These are phyloP conservation scores for Myiagra hebetior DNA, from an alignment of 2,113 vertebrate species.

Conservation along the genomic window DNA sequence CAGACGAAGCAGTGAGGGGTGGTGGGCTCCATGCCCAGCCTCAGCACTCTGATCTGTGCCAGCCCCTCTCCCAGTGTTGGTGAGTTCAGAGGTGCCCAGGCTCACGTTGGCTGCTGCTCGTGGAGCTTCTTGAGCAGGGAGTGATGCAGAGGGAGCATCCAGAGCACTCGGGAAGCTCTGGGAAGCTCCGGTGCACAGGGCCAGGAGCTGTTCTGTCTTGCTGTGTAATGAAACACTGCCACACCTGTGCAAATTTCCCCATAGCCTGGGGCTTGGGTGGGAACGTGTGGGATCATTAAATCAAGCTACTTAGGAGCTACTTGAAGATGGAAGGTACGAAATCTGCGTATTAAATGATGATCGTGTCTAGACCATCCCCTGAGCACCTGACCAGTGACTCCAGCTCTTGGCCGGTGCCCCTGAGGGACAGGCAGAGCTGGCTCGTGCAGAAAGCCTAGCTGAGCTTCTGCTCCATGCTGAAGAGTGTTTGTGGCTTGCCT, in stretches of 20 bases:
- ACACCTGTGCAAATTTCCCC: not conserved
- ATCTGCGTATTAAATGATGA: not conserved
- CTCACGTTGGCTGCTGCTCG: rapidly evolving
- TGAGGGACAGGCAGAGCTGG: not conserved
- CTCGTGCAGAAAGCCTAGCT: not conserved
- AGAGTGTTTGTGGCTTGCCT: not conserved
- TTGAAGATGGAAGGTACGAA: not conserved
- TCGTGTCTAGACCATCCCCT: not conserved
- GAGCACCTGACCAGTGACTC: not conserved
- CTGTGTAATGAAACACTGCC: not conserved
- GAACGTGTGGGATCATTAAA: not conserved
- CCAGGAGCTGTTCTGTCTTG: not conserved
- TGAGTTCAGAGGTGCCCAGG: not conserved
- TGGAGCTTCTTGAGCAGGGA: not conserved
- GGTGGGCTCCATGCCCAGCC: not conserved
- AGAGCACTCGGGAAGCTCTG: not conserved
- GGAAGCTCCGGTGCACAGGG: not conserved
- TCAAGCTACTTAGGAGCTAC: not conserved
- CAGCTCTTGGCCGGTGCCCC: not conserved
- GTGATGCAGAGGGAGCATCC: rapidly evolving
- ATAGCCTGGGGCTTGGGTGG: not conserved
- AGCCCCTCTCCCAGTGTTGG: rapidly evolving
- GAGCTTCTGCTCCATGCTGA: not conserved
- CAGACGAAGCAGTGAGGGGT: not conserved
- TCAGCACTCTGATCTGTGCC: not conserved